phyloP scores from a whole-genome alignment of 2,113 vertebrate genomes.

The Origma solitaria region DNA sequence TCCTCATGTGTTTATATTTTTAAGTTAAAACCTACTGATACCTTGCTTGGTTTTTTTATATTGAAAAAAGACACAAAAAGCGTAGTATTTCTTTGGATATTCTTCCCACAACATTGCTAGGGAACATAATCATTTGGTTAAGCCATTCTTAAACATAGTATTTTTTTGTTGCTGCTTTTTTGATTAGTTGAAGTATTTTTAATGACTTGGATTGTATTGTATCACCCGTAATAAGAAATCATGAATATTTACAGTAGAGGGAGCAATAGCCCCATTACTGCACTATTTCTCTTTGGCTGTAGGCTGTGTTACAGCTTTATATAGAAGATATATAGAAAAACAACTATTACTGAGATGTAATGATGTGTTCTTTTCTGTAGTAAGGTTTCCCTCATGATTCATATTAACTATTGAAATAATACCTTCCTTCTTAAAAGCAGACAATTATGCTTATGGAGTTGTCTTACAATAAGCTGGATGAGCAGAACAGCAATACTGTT shows the following conservation, averaged over 20 bases:
- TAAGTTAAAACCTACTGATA: not conserved
- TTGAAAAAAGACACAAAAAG: not conserved
- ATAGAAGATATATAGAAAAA: not conserved
- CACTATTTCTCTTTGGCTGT: not conserved
- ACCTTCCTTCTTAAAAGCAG: not conserved
- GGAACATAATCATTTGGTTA: not conserved
- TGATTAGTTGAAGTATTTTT: not conserved
- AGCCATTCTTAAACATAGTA: not conserved
- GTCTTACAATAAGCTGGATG: not conserved
- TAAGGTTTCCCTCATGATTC: not conserved
- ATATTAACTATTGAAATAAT: not conserved
- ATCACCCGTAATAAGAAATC: not conserved
- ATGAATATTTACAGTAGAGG: constrained; percentile 71
- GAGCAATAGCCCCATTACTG: constrained; percentile 68
- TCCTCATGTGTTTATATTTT: not conserved
- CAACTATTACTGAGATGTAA: constrained; percentile 6
- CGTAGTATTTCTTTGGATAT: not conserved
- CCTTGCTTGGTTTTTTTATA: not conserved
- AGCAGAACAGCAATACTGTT: not conserved
- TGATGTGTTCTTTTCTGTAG: not conserved
- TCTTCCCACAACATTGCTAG: not conserved
- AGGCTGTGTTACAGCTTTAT: not conserved
- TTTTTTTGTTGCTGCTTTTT: not conserved
- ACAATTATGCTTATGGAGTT: not conserved
- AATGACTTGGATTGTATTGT: not conserved